These are phyloP conservation scores for Potamilus streckersoni DNA, from an alignment of 1,140 invertebrate genomes.

Conservation along the genomic window DNA sequence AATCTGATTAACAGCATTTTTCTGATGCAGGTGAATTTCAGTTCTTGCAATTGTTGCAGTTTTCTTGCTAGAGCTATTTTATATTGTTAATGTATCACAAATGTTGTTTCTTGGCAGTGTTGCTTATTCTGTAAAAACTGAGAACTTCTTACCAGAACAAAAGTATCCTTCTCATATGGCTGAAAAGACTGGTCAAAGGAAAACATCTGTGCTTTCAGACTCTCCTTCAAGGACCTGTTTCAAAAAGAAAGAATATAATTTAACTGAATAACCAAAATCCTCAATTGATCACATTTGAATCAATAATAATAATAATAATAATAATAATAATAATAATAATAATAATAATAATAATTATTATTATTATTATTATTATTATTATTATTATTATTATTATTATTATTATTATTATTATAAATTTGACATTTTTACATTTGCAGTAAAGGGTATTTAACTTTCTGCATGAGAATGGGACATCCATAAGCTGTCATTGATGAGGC, in stretches of 20 bases:
- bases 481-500: too few species aligned
- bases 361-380: background rate
- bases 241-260: constrained; percentile 6
- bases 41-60: background rate
- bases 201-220: constrained; percentile 57
- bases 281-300: background rate
- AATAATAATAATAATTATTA: too few species aligned
- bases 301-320: background rate
- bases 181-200: constrained; percentile 65
- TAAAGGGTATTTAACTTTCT: background rate
- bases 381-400: too few species aligned
- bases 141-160: constrained; percentile 51
- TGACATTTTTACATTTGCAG: background rate
- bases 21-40: constrained; percentile 2
- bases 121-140: background rate
- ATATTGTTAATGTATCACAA: background rate
- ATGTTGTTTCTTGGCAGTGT: background rate
- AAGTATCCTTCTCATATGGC: constrained; percentile 61
- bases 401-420: background rate
- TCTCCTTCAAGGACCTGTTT: constrained; percentile 60
- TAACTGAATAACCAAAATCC: background rate
- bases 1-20: background rate
- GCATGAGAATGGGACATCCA: background rate
- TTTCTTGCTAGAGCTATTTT: background rate
- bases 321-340: background rate